Conservation (phyloP, 1,140 invertebrate species). For the Drosophila carrolli region DNA sequence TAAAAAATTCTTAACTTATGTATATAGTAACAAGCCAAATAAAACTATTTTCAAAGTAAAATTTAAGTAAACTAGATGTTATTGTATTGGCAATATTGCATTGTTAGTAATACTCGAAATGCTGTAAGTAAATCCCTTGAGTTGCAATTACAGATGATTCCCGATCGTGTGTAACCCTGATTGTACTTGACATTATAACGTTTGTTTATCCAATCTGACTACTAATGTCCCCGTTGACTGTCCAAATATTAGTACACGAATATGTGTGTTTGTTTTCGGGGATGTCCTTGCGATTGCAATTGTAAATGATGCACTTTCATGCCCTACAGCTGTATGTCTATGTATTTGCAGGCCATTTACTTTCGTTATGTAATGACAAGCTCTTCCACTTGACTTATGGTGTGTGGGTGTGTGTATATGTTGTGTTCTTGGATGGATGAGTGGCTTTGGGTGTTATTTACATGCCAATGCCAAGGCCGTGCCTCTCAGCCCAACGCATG, state of each 20-base stretch:
- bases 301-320: conserved; percentile 43
- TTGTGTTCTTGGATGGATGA: conserved; percentile 1
- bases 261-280: conserved; percentile 30
- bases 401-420: conserved; percentile 16
- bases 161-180: conserved; percentile 27
- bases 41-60: background rate
- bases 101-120: conserved; percentile 8
- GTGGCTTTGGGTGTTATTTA: conserved; percentile 26
- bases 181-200: conserved; percentile 42
- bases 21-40: background rate
- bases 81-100: background rate
- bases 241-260: conserved; percentile 26
- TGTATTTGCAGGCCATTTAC: conserved; percentile 38
- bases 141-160: conserved; percentile 29
- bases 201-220: conserved; percentile 38
- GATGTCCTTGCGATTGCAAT: conserved; percentile 35
- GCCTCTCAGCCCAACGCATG: conserved; percentile 60
- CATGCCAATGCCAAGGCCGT: conserved; percentile 30
- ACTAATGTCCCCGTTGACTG: conserved; percentile 22
- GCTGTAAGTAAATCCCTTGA: conserved; percentile 10
- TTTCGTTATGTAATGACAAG: conserved; percentile 56
- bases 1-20: too few relatives aligned
- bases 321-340: conserved; percentile 26
- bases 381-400: conserved; percentile 22
- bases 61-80: too few relatives aligned